Conservation (phyloP, 2,113 vertebrate genomes). For the Calyptommatus sinebrachiatus region DNA sequence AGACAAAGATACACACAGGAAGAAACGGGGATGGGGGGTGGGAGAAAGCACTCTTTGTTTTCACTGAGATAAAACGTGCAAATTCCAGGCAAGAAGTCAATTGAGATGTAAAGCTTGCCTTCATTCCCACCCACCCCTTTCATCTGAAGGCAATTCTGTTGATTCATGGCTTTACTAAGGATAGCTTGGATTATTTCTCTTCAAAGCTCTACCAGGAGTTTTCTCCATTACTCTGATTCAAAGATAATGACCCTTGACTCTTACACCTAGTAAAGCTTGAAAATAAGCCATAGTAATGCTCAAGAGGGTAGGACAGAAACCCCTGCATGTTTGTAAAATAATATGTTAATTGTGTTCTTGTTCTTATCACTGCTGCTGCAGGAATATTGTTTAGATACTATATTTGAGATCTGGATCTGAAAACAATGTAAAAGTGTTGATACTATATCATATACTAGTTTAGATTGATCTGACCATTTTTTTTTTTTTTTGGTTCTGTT, state of each 20-base stretch:
- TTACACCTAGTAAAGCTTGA: neutral
- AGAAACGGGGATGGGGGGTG: neutral
- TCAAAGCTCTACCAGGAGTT: neutral
- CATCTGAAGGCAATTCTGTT: neutral
- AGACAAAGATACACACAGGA: neutral
- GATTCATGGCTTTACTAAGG: neutral
- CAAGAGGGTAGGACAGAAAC: neutral
- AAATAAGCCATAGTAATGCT: neutral
- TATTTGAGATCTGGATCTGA: no score
- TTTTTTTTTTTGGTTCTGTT: no score
- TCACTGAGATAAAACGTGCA: neutral
- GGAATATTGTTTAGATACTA: no score
- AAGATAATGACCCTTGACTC: neutral
- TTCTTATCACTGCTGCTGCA: no score
- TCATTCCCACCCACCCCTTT: neutral
- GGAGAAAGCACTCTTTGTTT: neutral
- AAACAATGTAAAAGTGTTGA: no score
- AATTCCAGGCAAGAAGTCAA: slow-evolving; percentile 16
- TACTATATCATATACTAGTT: no score
- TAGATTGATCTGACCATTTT: no score
- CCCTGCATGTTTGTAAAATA: neutral
- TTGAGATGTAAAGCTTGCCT: neutral
- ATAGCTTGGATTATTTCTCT: slow-evolving; percentile 17
- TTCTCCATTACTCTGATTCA: slow-evolving; percentile 3
- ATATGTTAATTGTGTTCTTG: no score